Percentiles rank a stretch among this genome's conserved stretches.
Evolutionary conservation across 2,888 invertebrate genomes (phyloP).

Genomic region (Megalurothrips usitatus): DNA sequence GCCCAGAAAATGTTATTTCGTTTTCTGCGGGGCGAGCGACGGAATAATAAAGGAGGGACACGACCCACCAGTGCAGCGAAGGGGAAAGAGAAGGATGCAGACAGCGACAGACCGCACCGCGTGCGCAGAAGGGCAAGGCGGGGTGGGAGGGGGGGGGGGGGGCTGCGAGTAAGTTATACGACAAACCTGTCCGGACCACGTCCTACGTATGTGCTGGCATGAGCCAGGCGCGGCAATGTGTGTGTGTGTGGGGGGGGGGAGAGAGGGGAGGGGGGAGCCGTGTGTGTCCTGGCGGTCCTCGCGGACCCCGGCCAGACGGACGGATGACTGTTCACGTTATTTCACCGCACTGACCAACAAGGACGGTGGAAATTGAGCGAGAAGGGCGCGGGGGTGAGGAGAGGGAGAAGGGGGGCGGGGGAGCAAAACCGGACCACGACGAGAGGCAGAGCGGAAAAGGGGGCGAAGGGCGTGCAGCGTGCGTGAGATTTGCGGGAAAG

Average conservation of each 20-base stretch:
- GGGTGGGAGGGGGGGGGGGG: neutral
- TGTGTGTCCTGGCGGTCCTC: neutral
- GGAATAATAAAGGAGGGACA: too few relatives aligned
- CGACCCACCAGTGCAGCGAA: too few relatives aligned
- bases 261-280: neutral
- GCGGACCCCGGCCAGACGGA: neutral
- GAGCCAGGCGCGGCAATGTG: neutral
- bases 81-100: too few relatives aligned
- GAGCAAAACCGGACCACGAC: neutral
- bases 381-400: neutral
- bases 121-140: too few relatives aligned
- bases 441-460: neutral
- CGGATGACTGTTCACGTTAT: neutral
- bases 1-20: too few relatives aligned
- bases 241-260: neutral
- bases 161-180: neutral
- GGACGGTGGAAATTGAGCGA: constrained; percentile 3
- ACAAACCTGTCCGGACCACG: neutral
- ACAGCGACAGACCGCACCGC: too few relatives aligned
- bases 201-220: neutral
- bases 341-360: constrained; percentile 13
- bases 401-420: neutral
- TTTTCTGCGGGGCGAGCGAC: too few relatives aligned
- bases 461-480: neutral
- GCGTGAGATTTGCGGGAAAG: neutral